A percentile compares a stretch with the other conserved stretches of the same genome.
Evolutionary conservation across 2,797 vertebrate species (phyloP).

Genomic region (Hippoglossus hippoglossus): DNA sequence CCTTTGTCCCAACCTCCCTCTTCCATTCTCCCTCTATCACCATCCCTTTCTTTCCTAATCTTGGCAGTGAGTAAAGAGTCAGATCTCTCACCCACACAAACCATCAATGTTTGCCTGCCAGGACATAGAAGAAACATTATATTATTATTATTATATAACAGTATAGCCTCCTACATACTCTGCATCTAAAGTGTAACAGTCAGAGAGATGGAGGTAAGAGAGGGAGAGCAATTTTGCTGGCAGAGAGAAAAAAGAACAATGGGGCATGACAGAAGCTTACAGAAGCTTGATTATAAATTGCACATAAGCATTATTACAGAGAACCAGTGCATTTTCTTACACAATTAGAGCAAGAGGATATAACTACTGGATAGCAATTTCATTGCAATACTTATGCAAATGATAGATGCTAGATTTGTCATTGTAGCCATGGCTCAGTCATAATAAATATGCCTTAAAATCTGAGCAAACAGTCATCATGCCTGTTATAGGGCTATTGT

Average conservation of each 20-base stretch:
- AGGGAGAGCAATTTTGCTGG: slow-evolving; percentile 5
- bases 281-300: slow-evolving; percentile 2
- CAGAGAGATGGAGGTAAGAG: slow-evolving; percentile 21
- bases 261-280: too few relatives aligned
- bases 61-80: slow-evolving; percentile 56
- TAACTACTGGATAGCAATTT: too few relatives aligned
- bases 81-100: slow-evolving; percentile 56
- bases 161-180: slow-evolving; percentile 46
- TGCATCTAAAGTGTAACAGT: slow-evolving; percentile 38
- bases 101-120: slow-evolving; percentile 57
- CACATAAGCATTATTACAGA: not conserved
- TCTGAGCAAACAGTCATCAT: too few relatives aligned
- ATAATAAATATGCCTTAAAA: not conserved
- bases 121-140: slow-evolving; percentile 43
- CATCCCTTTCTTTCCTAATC: slow-evolving; percentile 43
- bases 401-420: too few relatives aligned
- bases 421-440: too few relatives aligned
- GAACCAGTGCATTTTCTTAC: slow-evolving; percentile 1
- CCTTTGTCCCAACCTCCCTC: not conserved
- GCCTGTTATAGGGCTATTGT: too few relatives aligned
- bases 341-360: too few relatives aligned
- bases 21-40: not conserved
- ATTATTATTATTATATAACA: slow-evolving; percentile 43
- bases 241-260: slow-evolving; percentile 8
- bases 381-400: too few relatives aligned